A percentile compares a stretch with the other conserved stretches of the same genome.
These are phyloP conservation scores for Apostichopus leukothele DNA, from an alignment of 53 echinoderm and acorn worm genomes.

Conservation along the genomic window DNA sequence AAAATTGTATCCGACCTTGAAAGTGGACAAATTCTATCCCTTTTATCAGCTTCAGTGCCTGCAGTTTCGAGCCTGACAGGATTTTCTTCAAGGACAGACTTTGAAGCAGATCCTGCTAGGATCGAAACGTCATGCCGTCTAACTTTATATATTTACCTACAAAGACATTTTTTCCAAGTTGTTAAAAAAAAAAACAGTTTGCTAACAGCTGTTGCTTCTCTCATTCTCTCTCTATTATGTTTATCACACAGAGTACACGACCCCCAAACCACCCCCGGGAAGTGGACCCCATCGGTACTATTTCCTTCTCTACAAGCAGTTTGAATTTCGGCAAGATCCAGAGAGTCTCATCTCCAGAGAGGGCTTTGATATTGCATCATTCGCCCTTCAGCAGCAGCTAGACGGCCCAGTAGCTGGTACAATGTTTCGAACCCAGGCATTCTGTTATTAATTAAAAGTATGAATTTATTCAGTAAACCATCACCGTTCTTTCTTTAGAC, in stretches of 20 bases:
- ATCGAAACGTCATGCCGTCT: too few relatives aligned
- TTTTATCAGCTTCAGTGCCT: too few relatives aligned
- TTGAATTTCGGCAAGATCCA: not conserved
- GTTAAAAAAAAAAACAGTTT: too few relatives aligned
- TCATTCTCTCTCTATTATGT: too few relatives aligned
- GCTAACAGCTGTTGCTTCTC: too few relatives aligned
- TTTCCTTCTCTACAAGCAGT: slow-evolving; percentile 33
- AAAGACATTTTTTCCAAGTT: too few relatives aligned
- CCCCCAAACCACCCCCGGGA: slow-evolving; percentile 12
- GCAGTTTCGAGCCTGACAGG: too few relatives aligned
- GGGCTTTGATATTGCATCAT: slow-evolving; percentile 17
- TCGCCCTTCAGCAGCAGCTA: slow-evolving; percentile 5
- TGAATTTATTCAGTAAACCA: not conserved
- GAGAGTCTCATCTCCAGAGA: slow-evolving; percentile 4
- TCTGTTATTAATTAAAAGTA: slow-evolving; percentile 2
- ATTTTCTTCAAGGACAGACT: too few relatives aligned
- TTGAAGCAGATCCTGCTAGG: too few relatives aligned
- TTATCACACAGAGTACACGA: slow-evolving; percentile 3
- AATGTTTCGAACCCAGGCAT: slow-evolving; percentile 30
- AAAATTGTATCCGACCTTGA: too few relatives aligned
- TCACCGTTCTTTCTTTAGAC: not conserved
- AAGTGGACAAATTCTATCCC: too few relatives aligned
- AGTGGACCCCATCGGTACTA: slow-evolving; percentile 32
- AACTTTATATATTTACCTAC: too few relatives aligned
- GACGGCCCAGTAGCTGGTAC: slow-evolving; percentile 23